These are phyloP conservation scores for Fragum fragum DNA, from an alignment of 2,888 invertebrate genomes.

Conservation along the genomic window DNA sequence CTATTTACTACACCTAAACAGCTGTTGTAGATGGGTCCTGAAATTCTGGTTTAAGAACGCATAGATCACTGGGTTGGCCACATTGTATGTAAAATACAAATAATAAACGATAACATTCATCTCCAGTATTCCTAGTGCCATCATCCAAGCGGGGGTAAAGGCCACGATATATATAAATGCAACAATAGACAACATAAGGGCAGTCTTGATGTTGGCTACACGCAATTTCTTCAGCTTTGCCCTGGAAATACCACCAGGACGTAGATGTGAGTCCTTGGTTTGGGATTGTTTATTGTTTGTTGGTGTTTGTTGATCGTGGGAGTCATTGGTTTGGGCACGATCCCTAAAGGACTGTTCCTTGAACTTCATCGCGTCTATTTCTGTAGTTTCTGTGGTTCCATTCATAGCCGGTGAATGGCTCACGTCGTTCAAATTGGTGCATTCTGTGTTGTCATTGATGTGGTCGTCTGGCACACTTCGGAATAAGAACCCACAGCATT, in stretches of 20 bases:
- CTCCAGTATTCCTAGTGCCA: slow-evolving; percentile 80
- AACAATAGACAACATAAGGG: slow-evolving; percentile 86
- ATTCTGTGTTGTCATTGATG: slow-evolving; percentile 53
- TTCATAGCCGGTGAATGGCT: slow-evolving; percentile 34
- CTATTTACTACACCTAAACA: slow-evolving; percentile 48
- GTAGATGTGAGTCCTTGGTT: slow-evolving; percentile 37
- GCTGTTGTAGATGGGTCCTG: slow-evolving; percentile 57
- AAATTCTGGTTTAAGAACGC: slow-evolving; percentile 85
- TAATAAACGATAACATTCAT: slow-evolving; percentile 83
- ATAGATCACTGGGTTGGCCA: slow-evolving; percentile 86
- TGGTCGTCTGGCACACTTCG: slow-evolving; percentile 46
- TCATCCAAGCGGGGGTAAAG: slow-evolving; percentile 85
- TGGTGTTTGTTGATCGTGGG: slow-evolving; percentile 28
- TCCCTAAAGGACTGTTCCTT: slow-evolving; percentile 44
- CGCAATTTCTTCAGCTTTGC: slow-evolving; percentile 75
- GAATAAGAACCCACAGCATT: slow-evolving; percentile 58
- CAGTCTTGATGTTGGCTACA: slow-evolving; percentile 85
- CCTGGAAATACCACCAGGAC: slow-evolving; percentile 60
- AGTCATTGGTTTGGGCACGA: slow-evolving; percentile 45
- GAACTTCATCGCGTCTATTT: slow-evolving; percentile 16
- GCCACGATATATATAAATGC: slow-evolving; percentile 85
- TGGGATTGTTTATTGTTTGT: slow-evolving; percentile 44
- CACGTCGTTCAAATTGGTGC: slow-evolving; percentile 48
- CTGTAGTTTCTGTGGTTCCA: slow-evolving; percentile 41
- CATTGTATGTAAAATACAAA: slow-evolving; percentile 86